These are phyloP conservation scores for Cetonia aurata DNA, from an alignment of 2,888 invertebrate species.

Conservation along the genomic window DNA sequence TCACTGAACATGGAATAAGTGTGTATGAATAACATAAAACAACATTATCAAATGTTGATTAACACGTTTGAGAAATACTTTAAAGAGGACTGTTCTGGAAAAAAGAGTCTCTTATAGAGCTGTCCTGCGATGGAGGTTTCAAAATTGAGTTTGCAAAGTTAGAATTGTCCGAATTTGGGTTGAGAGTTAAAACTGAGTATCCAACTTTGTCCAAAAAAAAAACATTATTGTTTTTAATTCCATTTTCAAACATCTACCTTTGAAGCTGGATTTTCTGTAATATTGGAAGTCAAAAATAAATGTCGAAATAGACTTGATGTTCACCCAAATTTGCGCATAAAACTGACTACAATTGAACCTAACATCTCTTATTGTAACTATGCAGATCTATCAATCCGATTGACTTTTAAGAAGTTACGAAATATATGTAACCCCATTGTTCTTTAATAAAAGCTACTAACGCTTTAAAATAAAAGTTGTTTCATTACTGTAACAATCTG, in stretches of 20 bases:
- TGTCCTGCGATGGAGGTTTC: constrained; percentile 21
- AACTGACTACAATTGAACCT: constrained; percentile 11
- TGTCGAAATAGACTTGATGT: constrained; percentile 15
- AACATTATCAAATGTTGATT: constrained; percentile 27
- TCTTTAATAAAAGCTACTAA: too few species aligned
- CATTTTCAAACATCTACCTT: constrained; percentile 7
- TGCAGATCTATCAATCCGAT: too few species aligned
- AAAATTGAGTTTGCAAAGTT: constrained; percentile 8
- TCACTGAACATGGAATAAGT: too few species aligned
- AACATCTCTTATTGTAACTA: neutral
- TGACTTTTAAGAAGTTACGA: too few species aligned
- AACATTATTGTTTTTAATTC: constrained; percentile 4
- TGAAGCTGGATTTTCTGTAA: constrained; percentile 21
- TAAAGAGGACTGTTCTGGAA: constrained; percentile 14
- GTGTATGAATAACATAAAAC: too few species aligned
- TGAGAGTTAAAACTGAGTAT: constrained; percentile 1
- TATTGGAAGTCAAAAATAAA: constrained; percentile 12
- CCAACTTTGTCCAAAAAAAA: constrained; percentile 11
- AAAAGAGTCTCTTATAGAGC: constrained; percentile 25
- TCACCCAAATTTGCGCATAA: constrained; percentile 12
- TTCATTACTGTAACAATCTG: too few species aligned
- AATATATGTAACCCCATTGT: too few species aligned
- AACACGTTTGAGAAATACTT: constrained; percentile 26
- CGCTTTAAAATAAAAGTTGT: too few species aligned
- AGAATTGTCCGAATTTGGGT: constrained; percentile 12